Conservation (phyloP, 2,797 vertebrate species). For the Thalassophryne amazonica region DNA sequence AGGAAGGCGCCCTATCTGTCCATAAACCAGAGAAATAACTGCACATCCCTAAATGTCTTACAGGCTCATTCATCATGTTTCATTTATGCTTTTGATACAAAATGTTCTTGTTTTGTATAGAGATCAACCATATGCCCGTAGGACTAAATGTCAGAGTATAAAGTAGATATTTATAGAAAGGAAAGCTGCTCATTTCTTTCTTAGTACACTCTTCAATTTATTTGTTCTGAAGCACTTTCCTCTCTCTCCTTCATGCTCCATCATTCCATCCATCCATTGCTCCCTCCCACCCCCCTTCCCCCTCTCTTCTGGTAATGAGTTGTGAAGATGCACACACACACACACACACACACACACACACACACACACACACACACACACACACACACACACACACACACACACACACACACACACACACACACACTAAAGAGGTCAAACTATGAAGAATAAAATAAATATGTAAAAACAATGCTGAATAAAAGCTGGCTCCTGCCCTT, state of each 20-base stretch:
- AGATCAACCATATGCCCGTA: slow-evolving; percentile 53
- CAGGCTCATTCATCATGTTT: slow-evolving; percentile 57
- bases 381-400: slow-evolving; percentile 86
- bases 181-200: slow-evolving; percentile 21
- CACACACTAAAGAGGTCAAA: slow-evolving; percentile 82
- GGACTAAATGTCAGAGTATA: slow-evolving; percentile 47
- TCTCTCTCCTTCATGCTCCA: slow-evolving; percentile 3
- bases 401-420: slow-evolving; percentile 85
- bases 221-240: background rate
- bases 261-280: slow-evolving; percentile 19
- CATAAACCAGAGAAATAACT: slow-evolving; percentile 1
- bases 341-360: slow-evolving; percentile 85
- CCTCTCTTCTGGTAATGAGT: slow-evolving; percentile 64
- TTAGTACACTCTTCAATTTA: slow-evolving; percentile 48
- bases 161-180: slow-evolving; percentile 60
- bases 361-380: slow-evolving; percentile 85
- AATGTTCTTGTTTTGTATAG: slow-evolving; percentile 56
- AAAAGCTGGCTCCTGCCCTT: slow-evolving; percentile 19
- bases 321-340: slow-evolving; percentile 82
- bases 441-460: slow-evolving; percentile 86
- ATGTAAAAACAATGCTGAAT: slow-evolving; percentile 51
- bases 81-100: slow-evolving; percentile 73
- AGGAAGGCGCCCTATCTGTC: slow-evolving; percentile 19
- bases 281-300: slow-evolving; percentile 27
- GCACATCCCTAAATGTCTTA: slow-evolving; percentile 16